A percentile compares a stretch with the other conserved stretches of the same genome.
Conservation (phyloP, 2,797 vertebrate species). For the Enteromius mattozi region DNA sequence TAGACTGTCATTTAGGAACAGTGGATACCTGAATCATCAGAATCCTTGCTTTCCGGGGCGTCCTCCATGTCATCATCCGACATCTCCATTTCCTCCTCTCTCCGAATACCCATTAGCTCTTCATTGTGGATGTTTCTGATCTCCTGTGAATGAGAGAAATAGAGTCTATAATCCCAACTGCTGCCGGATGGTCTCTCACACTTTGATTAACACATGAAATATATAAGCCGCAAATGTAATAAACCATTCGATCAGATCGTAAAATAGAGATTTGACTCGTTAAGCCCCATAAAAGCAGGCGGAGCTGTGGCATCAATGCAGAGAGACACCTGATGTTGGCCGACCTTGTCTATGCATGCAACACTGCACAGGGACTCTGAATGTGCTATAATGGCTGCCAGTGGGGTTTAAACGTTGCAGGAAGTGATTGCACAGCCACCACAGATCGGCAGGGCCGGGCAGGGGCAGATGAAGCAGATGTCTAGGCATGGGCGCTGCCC, state of each 20-base stretch:
- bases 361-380: conserved; percentile 15
- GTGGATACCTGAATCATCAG: conserved; percentile 83
- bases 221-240: conserved; percentile 28
- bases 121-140: conserved; percentile 96
- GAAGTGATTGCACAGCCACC: conserved; percentile 21
- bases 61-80: conserved; percentile 96
- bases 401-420: conserved; percentile 15
- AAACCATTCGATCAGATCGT: conserved; percentile 26
- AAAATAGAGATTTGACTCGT: conserved; percentile 2
- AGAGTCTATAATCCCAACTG: background rate
- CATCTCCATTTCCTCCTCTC: conserved; percentile 99
- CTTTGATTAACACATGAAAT: conserved; percentile 43
- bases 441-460: conserved; percentile 39
- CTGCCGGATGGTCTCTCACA: background rate
- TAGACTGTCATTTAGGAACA: background rate
- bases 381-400: conserved; percentile 40
- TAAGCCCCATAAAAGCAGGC: conserved; percentile 18
- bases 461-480: conserved; percentile 56
- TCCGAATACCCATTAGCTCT: conserved; percentile 94
- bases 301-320: conserved; percentile 4
- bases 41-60: conserved; percentile 85
- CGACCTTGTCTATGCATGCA: conserved; percentile 34
- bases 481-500: conserved; percentile 45
- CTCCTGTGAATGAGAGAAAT: conserved; percentile 82
- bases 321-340: conserved; percentile 30